Evolutionary conservation across 1,140 invertebrate species (phyloP).

Genomic region (Euglossa dilemma): DNA sequence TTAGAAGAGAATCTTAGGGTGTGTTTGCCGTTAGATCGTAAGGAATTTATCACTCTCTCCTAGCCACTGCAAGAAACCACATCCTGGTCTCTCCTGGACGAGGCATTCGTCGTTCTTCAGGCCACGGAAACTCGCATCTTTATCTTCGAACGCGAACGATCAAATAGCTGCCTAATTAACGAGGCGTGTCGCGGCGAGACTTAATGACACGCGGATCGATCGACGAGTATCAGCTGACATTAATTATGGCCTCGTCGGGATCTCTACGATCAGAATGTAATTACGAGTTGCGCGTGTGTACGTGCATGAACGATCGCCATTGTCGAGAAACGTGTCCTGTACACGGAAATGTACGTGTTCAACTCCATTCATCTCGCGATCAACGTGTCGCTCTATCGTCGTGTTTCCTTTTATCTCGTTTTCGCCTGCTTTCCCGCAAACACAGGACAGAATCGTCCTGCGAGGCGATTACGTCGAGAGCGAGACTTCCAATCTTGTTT

Average conservation of each 20-base stretch:
- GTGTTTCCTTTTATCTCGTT: too few relatives aligned
- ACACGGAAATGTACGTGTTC: too few relatives aligned
- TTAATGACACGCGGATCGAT: conserved; percentile 2
- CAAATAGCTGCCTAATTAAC: conserved; percentile 4
- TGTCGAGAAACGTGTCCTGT: neutral
- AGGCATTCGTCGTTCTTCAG: too few relatives aligned
- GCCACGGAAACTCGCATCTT: neutral
- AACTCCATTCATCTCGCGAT: too few relatives aligned
- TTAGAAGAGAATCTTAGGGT: neutral
- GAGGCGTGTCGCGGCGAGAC: neutral
- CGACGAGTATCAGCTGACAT: neutral
- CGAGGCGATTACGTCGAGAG: neutral
- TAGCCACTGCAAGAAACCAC: too few relatives aligned
- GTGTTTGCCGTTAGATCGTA: neutral
- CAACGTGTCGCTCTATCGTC: too few relatives aligned
- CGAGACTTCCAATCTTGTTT: neutral
- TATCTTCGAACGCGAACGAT: neutral
- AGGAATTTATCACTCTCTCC: neutral
- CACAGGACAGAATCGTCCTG: neutral
- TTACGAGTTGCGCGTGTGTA: neutral
- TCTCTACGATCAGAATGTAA: neutral
- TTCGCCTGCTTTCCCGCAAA: too few relatives aligned
- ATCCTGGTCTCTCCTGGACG: neutral
- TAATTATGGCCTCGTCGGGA: neutral
- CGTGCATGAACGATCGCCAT: neutral